Evolutionary conservation across 1,140 invertebrate genomes (phyloP).

Genomic region (Uloborus diversus): DNA sequence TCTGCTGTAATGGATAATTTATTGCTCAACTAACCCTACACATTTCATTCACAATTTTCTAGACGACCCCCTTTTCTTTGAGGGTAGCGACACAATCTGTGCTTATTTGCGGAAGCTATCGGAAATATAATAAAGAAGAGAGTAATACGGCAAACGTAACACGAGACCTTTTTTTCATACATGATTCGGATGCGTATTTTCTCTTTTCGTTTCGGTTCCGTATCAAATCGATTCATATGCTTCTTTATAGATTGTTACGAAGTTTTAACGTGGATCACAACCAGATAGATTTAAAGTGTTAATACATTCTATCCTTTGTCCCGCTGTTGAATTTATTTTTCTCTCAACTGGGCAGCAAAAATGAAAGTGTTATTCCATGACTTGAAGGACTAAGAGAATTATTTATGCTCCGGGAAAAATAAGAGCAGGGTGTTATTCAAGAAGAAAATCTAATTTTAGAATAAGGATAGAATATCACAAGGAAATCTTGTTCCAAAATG

Average conservation of each 20-base stretch:
- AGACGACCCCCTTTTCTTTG: conserved; percentile 11
- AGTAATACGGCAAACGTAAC: conserved; percentile 47
- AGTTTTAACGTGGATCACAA: not conserved
- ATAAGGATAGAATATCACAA: no score
- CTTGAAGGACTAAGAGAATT: no score
- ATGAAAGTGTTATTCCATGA: not conserved
- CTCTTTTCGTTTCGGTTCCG: not conserved
- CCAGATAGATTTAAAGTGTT: conserved; percentile 20
- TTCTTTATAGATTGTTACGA: conserved; percentile 24
- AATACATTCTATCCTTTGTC: conserved; percentile 49
- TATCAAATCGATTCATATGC: conserved; percentile 35
- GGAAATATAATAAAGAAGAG: conserved; percentile 52
- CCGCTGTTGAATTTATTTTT: not conserved
- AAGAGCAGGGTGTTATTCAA: no score
- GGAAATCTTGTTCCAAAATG: no score
- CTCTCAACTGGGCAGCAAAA: not conserved
- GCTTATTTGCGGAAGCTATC: conserved; percentile 53
- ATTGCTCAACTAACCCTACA: not conserved
- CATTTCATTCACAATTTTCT: conserved; percentile 5
- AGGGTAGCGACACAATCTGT: conserved; percentile 46
- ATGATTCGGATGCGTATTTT: conserved; percentile 32
- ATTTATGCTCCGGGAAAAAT: no score
- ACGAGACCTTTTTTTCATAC: conserved; percentile 3
- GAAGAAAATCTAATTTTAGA: no score
- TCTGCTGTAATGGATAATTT: no score